phyloP scores from a whole-genome alignment of 2,888 invertebrate genomes.

The Limenitis camilla region DNA sequence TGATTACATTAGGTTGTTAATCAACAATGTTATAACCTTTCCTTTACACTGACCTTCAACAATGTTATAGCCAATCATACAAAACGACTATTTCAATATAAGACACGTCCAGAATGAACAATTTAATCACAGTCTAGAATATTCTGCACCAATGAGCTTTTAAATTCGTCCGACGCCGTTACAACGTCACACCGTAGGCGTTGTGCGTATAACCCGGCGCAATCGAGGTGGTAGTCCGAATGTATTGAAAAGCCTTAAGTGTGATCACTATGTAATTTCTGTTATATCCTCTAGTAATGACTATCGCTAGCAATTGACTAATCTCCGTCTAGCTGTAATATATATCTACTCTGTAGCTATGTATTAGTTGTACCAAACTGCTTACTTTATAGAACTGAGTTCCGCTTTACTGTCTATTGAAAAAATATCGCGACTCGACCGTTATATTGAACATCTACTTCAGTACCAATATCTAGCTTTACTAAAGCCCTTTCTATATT shows the following conservation, averaged over 20 bases:
- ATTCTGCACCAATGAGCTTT: constrained; percentile 73
- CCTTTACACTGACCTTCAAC: constrained; percentile 44
- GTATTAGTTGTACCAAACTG: constrained; percentile 62
- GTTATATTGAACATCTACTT: constrained; percentile 60
- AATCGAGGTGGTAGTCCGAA: constrained; percentile 41
- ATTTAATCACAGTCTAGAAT: constrained; percentile 74
- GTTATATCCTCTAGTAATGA: constrained; percentile 53
- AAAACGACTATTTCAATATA: constrained; percentile 74
- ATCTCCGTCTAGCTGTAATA: constrained; percentile 60
- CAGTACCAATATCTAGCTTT: constrained; percentile 70
- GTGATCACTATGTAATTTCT: constrained; percentile 52
- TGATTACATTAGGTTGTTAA: constrained; percentile 31
- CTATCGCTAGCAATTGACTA: constrained; percentile 75
- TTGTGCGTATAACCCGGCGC: constrained; percentile 41
- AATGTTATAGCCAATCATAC: constrained; percentile 68
- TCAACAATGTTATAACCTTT: constrained; percentile 34
- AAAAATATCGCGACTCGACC: constrained; percentile 62
- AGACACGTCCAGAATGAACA: constrained; percentile 74
- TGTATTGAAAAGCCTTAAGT: constrained; percentile 55
- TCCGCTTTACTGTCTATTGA: constrained; percentile 55
- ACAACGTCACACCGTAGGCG: constrained; percentile 32
- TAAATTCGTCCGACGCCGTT: constrained; percentile 64
- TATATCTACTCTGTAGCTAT: constrained; percentile 61
- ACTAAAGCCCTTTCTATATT: constrained; percentile 60
- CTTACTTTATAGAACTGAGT: constrained; percentile 51